These are phyloP conservation scores for Pemphigus obesinymphae DNA, from an alignment of 1,140 invertebrate species.

Conservation along the genomic window DNA sequence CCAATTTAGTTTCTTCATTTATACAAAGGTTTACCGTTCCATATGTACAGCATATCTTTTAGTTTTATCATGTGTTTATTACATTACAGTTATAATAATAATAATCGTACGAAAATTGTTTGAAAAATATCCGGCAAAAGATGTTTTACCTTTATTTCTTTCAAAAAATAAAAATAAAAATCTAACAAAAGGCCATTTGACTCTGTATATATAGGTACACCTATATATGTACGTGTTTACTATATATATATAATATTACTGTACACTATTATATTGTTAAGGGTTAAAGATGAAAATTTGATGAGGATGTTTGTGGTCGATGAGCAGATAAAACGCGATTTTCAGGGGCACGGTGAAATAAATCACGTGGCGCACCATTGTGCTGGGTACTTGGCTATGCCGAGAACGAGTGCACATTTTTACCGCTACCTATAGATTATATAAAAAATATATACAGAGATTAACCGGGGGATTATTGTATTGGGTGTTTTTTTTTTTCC, in stretches of 20 bases:
- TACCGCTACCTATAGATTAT: not conserved
- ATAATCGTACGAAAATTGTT: too few species aligned
- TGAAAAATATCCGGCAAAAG: not conserved
- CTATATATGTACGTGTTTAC: too few species aligned
- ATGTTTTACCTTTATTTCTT: not conserved
- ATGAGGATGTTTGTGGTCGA: constrained; percentile 38
- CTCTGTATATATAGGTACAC: not conserved
- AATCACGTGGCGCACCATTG: constrained; percentile 31
- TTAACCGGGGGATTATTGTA: constrained; percentile 37
- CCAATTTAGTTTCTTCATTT: too few species aligned
- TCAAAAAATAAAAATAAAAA: not conserved
- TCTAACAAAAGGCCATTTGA: not conserved
- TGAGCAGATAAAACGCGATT: constrained; percentile 35
- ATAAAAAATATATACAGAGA: too few species aligned
- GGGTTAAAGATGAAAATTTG: constrained; percentile 41
- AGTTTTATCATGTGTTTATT: too few species aligned
- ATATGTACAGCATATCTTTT: too few species aligned
- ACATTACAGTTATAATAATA: too few species aligned
- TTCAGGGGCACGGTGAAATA: constrained; percentile 16
- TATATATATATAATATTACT: too few species aligned
- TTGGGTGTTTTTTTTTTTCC: constrained; percentile 4
- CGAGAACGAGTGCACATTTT: constrained; percentile 19
- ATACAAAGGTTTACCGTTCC: too few species aligned
- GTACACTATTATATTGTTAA: not conserved
- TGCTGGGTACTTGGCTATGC: not conserved